phyloP scores from a whole-genome alignment of 2,113 vertebrate species.

The Cromileptes altivelis region DNA sequence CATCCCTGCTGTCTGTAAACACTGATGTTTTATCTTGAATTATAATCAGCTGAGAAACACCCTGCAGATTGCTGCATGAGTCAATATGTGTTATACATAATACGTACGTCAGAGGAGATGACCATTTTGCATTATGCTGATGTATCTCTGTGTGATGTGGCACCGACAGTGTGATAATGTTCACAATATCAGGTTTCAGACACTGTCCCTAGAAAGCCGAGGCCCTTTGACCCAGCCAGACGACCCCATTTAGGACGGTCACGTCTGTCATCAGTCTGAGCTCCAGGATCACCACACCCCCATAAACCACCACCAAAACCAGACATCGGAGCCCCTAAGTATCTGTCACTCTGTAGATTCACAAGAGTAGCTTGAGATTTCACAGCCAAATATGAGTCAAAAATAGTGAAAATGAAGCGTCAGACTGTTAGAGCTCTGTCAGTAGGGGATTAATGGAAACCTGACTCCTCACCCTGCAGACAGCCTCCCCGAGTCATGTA shows the following conservation, averaged over 20 bases:
- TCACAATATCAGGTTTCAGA: slow-evolving; percentile 29
- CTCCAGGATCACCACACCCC: slow-evolving; percentile 35
- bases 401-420: slow-evolving; percentile 11
- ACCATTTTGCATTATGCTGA: not conserved
- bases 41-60: not conserved
- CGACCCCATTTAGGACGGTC: not conserved
- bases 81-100: not conserved
- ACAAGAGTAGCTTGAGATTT: not conserved
- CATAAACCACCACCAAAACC: slow-evolving; percentile 17
- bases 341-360: slow-evolving; percentile 18
- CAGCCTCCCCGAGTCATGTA: not conserved
- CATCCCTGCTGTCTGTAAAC: not conserved
- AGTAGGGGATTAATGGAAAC: slow-evolving; percentile 26
- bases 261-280: slow-evolving; percentile 36
- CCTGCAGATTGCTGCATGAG: not conserved
- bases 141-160: not conserved
- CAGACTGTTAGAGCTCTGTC: not conserved
- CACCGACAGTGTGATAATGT: not conserved
- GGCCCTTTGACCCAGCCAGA: slow-evolving; percentile 27
- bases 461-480: slow-evolving; percentile 10
- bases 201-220: slow-evolving; percentile 34
- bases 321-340: slow-evolving; percentile 3
- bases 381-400: not conserved
- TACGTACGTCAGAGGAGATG: not conserved
- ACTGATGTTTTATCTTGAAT: not conserved